These are phyloP conservation scores for Cyclophora albipunctata DNA, from an alignment of 2,888 invertebrate genomes.

Conservation along the genomic window DNA sequence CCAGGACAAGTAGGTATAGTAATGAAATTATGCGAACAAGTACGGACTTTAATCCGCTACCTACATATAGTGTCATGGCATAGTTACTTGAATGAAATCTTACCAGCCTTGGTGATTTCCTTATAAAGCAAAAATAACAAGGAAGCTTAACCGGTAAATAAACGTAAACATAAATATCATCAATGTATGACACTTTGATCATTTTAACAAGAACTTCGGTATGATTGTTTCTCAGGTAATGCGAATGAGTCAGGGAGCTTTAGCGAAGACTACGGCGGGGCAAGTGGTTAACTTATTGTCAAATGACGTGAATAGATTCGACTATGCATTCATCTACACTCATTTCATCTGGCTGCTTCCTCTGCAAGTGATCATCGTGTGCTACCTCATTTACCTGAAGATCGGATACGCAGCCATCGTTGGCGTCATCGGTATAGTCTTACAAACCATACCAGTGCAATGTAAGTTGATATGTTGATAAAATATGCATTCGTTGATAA, in stretches of 20 bases:
- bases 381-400: conserved; percentile 84
- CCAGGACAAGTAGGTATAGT: no score
- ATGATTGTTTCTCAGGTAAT: conserved; percentile 51
- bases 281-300: conserved; percentile 95
- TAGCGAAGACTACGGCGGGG: conserved; percentile 91
- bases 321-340: conserved; percentile 86
- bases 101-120: no score
- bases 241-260: conserved; percentile 84
- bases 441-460: conserved; percentile 89
- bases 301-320: conserved; percentile 95
- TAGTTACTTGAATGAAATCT: no score
- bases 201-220: no score
- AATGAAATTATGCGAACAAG: no score
- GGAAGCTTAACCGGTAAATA: no score
- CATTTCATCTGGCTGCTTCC: conserved; percentile 94
- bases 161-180: no score
- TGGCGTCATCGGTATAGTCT: conserved; percentile 84
- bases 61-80: no score
- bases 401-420: conserved; percentile 84
- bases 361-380: conserved; percentile 78
- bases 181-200: no score
- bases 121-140: no score
- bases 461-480: conserved; percentile 58
- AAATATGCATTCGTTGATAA: background rate
- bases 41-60: no score